Conservation (phyloP, 2,797 vertebrate species). For the Sternarchorhynchus goeldii region DNA sequence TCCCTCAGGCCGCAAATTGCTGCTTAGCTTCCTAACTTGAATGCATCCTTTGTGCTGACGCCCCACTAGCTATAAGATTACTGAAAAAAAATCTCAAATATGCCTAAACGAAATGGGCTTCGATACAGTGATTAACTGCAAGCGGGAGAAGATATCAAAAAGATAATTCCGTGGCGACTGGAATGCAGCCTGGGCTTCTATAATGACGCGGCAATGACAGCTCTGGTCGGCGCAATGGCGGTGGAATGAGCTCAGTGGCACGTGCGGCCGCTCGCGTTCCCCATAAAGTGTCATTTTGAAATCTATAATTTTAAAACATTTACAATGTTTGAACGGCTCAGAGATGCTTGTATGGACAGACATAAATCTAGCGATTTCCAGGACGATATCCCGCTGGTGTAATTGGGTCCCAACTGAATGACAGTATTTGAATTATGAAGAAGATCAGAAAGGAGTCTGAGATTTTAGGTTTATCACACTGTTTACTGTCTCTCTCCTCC, state of each 20-base stretch:
- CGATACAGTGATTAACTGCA: slow-evolving; percentile 57
- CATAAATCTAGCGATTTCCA: slow-evolving; percentile 13
- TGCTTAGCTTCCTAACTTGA: slow-evolving; percentile 51
- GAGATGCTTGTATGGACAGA: neutral
- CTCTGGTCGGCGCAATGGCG: slow-evolving; percentile 53
- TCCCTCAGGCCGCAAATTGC: slow-evolving; percentile 61
- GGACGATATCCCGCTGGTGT: neutral
- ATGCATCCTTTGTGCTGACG: slow-evolving; percentile 52
- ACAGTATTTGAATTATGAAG: neutral
- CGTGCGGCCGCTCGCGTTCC: slow-evolving; percentile 38
- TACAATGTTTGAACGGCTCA: slow-evolving; percentile 21
- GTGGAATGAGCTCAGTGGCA: slow-evolving; percentile 53
- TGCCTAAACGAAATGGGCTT: slow-evolving; percentile 51
- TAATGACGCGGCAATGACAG: slow-evolving; percentile 56
- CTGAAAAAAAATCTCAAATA: slow-evolving; percentile 52
- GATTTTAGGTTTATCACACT: too few species aligned
- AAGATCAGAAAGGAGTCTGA: slow-evolving; percentile 11
- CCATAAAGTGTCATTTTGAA: slow-evolving; percentile 24
- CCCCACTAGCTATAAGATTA: slow-evolving; percentile 45
- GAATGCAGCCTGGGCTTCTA: slow-evolving; percentile 57
- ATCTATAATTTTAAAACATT: slow-evolving; percentile 12
- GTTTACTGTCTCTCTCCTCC: slow-evolving; percentile 25
- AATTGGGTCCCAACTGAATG: neutral
- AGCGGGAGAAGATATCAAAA: slow-evolving; percentile 45
- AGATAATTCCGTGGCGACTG: slow-evolving; percentile 46